Conservation (phyloP, 2,797 vertebrate genomes). For the Microhierax caerulescens region DNA sequence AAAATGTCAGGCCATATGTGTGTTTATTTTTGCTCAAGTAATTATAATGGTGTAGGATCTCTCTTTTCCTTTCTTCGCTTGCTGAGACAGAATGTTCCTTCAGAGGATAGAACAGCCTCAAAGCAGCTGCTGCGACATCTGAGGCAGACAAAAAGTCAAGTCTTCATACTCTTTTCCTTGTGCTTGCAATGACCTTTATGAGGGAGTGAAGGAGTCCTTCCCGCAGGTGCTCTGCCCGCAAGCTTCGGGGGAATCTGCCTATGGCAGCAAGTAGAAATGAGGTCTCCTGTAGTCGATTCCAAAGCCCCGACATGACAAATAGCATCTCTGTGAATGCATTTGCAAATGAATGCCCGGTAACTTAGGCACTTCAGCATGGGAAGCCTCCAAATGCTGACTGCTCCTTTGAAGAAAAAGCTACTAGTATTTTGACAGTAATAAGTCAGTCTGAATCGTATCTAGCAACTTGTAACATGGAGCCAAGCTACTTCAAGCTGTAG, state of each 20-base stretch:
- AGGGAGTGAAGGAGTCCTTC: not conserved
- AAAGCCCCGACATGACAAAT: not conserved
- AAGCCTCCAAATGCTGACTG: not conserved
- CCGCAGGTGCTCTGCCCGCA: not conserved
- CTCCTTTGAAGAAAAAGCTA: not conserved
- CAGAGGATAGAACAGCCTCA: conserved; percentile 36
- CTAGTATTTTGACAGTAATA: not conserved
- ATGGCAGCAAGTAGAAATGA: not conserved
- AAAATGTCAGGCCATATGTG: conserved; percentile 49
- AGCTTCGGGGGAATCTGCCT: not conserved
- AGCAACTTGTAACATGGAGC: not conserved
- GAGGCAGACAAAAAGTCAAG: conserved; percentile 38
- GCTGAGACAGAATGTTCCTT: conserved; percentile 58
- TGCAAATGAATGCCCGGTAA: not conserved
- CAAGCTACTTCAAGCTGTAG: not conserved
- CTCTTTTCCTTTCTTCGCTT: not conserved
- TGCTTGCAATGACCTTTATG: not conserved
- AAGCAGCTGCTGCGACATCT: conserved; percentile 18
- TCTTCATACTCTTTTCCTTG: not conserved
- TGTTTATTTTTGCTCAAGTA: conserved; percentile 44
- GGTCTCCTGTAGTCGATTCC: not conserved
- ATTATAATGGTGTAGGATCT: conserved; percentile 43
- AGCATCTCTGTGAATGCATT: not conserved
- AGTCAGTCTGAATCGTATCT: not conserved
- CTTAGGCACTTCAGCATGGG: fast-evolving